Conservation (phyloP, 2,888 invertebrate genomes). For the Drosophila ezoana region DNA sequence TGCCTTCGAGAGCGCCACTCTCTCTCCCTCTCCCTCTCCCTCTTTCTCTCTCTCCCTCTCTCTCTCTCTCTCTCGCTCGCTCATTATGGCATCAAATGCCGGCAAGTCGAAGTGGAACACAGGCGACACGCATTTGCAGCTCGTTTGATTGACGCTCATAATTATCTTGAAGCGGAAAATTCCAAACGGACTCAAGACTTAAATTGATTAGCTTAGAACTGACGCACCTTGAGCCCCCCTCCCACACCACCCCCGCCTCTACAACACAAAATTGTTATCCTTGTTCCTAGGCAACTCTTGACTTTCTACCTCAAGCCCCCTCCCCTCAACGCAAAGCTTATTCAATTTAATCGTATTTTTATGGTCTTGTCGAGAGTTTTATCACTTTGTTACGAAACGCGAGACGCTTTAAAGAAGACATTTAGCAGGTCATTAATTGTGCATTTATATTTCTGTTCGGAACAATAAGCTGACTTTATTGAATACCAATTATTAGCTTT, state of each 20-base stretch:
- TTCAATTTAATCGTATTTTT: slow-evolving; percentile 43
- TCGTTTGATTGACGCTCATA: slow-evolving; percentile 61
- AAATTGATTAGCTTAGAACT: slow-evolving; percentile 43
- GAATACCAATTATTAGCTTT: too few species aligned
- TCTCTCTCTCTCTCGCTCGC: neutral
- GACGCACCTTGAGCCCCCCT: neutral
- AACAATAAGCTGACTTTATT: neutral
- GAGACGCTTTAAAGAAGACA: too few species aligned
- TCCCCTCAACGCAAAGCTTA: neutral
- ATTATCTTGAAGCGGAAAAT: slow-evolving; percentile 73
- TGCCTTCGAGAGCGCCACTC: neutral
- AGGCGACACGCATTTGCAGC: slow-evolving; percentile 48
- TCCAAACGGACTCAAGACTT: slow-evolving; percentile 36
- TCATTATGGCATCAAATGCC: slow-evolving; percentile 40
- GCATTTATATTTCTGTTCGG: too few species aligned
- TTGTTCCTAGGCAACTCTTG: neutral
- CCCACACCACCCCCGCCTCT: too few species aligned
- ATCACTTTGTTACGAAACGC: neutral
- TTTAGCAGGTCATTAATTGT: neutral
- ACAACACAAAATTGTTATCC: too few species aligned
- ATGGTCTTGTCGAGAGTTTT: neutral
- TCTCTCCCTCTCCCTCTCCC: too few species aligned
- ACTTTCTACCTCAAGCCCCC: neutral
- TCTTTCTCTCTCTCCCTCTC: slow-evolving; percentile 8
- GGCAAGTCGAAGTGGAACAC: slow-evolving; percentile 24